Conservation (phyloP, 1,140 invertebrate species). For the Araneus ventricosus region DNA sequence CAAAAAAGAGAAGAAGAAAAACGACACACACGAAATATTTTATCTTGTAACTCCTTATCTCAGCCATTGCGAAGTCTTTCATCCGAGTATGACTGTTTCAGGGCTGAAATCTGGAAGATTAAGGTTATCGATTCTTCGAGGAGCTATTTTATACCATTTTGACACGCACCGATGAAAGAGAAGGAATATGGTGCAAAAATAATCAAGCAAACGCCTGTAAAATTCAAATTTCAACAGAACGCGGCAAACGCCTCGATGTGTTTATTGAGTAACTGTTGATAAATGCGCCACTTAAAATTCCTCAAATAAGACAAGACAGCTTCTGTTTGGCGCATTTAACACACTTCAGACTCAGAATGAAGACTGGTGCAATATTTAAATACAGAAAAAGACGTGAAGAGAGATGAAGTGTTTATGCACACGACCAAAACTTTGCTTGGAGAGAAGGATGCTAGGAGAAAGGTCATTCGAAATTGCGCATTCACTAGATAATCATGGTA, state of each 20-base stretch:
- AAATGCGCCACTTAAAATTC: not conserved
- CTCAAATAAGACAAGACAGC: not conserved
- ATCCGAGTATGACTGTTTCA: not conserved
- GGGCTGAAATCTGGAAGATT: not conserved
- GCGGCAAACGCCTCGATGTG: not conserved
- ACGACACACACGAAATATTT: not conserved
- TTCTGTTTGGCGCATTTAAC: too few relatives aligned
- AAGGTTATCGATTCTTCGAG: not conserved
- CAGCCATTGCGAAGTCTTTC: not conserved
- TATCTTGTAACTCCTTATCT: not conserved
- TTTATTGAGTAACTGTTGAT: not conserved
- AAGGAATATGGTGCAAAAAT: not conserved
- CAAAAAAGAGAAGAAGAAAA: not conserved
- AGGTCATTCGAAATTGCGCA: too few relatives aligned
- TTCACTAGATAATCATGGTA: too few relatives aligned
- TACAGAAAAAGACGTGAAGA: too few relatives aligned
- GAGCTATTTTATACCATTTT: not conserved
- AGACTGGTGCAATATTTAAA: too few relatives aligned
- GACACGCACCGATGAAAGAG: not conserved
- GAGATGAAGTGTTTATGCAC: too few relatives aligned
- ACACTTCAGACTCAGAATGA: too few relatives aligned
- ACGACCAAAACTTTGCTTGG: too few relatives aligned
- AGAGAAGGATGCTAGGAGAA: too few relatives aligned
- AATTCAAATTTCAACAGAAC: not conserved
- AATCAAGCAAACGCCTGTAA: not conserved